Base-by-base conservation (phyloP, 2,113 vertebrate genomes). In the Hypomesus transpacificus region DNA sequence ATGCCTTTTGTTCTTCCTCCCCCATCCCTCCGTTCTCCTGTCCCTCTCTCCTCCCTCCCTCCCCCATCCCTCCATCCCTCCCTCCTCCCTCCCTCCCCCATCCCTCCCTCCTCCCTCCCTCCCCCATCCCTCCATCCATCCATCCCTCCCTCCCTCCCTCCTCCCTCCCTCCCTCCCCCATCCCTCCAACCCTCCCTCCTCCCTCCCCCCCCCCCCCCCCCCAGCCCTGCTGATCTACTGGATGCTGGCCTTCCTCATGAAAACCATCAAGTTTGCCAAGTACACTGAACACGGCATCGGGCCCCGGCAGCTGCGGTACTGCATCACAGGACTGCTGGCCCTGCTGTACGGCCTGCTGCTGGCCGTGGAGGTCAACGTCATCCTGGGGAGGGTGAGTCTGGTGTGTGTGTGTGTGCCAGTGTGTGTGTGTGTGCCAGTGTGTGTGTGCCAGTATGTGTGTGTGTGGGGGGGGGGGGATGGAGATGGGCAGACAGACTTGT, bases 201-300 rank as follows among this genome's bases (percentile, higher is more conserved):
- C 7, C 6, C 34, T 39, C 39, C 39, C 0, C 39, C 9, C 7
- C 39, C 39, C 39, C 39, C 17, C 62, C 62, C 74, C 80, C 56
- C 60, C 90, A 99, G 97, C 94, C 14, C 85, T 99, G 81, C 85
- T 99, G 0, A 92, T 98, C 85, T 99, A 99, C 82, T 99, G 97
- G 97, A 92, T 92, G 46, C 85, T 98, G 85, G 96, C 97, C 24
- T 99, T 99, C 75, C 89, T 94, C 83, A 98, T 94, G 75, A 99
- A 99, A 88, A 96, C 95, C 70, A 94, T 98, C 89, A 99, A 99
- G 89, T 98, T 98, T 72, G 94, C 95, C 59, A 99, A 98, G 89
- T 98, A 98, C 88, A 96, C 94, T 0, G 95, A 97, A 80, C 96
- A 98, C 0, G 91, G 92, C 69, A 93, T 99, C 16, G 91, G 97